phyloP scores from a whole-genome alignment of 1,140 invertebrate species.

The Drosophila navojoa region DNA sequence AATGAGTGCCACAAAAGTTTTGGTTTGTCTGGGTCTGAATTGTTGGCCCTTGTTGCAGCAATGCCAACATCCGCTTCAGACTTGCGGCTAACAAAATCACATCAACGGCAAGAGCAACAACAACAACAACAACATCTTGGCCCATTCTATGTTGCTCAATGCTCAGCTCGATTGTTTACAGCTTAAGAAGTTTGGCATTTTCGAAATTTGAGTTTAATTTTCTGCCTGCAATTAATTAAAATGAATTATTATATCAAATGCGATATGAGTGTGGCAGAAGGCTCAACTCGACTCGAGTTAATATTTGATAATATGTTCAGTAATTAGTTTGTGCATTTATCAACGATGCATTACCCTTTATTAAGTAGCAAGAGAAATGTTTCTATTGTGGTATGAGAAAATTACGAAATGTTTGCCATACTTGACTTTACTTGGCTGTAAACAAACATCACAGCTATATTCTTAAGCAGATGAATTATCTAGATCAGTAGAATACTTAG shows the following conservation, averaged over 20 bases:
- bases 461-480: too few species aligned
- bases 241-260: slow-evolving; percentile 5
- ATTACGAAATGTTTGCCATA: too few species aligned
- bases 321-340: neutral
- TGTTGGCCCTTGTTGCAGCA: slow-evolving; percentile 63
- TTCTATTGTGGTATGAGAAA: too few species aligned
- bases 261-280: neutral
- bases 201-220: slow-evolving; percentile 2
- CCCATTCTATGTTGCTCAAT: neutral
- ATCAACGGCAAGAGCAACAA: slow-evolving; percentile 19
- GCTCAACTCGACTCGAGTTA: neutral
- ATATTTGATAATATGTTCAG: neutral
- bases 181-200: slow-evolving; percentile 55
- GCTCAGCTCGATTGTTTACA: slow-evolving; percentile 52
- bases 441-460: too few species aligned
- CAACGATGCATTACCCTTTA: too few species aligned
- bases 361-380: too few species aligned
- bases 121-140: slow-evolving; percentile 19
- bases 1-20: slow-evolving; percentile 62
- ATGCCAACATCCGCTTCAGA: slow-evolving; percentile 77
- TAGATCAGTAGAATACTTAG: too few species aligned
- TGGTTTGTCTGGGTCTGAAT: slow-evolving; percentile 36
- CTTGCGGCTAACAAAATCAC: slow-evolving; percentile 50
- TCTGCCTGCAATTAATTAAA: neutral
- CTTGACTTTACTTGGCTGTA: too few species aligned